Evolutionary conservation across 2,888 invertebrate genomes (phyloP).

Genomic region (Tuta absoluta): DNA sequence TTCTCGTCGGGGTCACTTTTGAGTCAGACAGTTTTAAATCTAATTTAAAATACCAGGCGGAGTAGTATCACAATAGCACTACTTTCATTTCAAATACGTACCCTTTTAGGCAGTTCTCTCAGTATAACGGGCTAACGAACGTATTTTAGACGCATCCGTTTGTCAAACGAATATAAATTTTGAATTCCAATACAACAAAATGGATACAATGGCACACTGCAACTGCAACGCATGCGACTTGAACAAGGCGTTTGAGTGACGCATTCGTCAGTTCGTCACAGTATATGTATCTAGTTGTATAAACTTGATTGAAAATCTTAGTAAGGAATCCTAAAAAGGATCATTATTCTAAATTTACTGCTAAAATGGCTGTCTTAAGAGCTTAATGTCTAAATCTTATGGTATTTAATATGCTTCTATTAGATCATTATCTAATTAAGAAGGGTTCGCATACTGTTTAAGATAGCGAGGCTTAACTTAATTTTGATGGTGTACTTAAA

Average conservation of each 20-base stretch:
- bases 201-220: too few species aligned
- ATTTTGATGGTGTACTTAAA: constrained; percentile 23
- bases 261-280: too few species aligned
- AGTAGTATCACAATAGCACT: neutral
- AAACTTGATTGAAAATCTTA: too few species aligned
- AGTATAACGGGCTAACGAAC: too few species aligned
- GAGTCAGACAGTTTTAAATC: constrained; percentile 45
- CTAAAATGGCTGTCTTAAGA: neutral
- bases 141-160: too few species aligned
- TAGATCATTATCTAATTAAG: neutral
- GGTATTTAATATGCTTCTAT: neutral
- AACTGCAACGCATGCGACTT: too few species aligned
- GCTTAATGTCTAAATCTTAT: neutral
- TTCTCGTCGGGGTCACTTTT: constrained; percentile 54
- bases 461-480: constrained; percentile 17
- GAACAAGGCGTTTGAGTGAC: too few species aligned
- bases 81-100: neutral
- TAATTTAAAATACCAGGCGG: constrained; percentile 41
- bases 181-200: too few species aligned
- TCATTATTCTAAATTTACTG: neutral
- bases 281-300: too few species aligned
- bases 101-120: too few species aligned
- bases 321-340: neutral
- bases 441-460: neutral
- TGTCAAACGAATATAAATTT: too few species aligned